Evolutionary conservation across 2,113 vertebrate genomes (phyloP), one percentile per base, ranked within the genome.

Genomic region (Struthidea cinerea): DNA sequence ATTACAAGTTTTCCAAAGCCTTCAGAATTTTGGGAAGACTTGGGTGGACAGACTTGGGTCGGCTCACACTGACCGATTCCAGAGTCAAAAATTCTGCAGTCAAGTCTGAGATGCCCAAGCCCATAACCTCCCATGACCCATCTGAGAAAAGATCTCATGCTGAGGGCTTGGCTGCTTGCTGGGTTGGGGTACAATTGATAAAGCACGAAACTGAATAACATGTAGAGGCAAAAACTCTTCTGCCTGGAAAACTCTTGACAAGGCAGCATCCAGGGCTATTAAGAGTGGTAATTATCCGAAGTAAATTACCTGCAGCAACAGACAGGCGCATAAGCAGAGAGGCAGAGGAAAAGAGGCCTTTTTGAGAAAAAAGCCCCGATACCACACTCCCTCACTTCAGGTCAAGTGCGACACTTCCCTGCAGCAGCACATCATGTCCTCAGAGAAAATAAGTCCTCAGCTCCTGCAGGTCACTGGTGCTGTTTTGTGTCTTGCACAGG

Each of bases 371-470:
- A 93, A 91, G 35, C 13, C 23, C 22, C 69, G n/a, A 12, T 90
- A 27, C 30, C 10, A 32, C 3, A 1, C 35, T 60, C 21, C 52
- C 57, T 95, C 77, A 74, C 68, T 96, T 86, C 47, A 68, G 88
- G 75, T 91, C 91, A 94, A 84, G 69, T 61, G 60, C 56, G 46
- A 71, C 47, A 71, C n/a, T 96, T 97, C 49, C 64, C 70, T 93
- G 17, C 44, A 94, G 61, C 49, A 89, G 49, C 78, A 93, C 86
- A 74, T 64, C 33, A 27, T 68, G 46, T 85, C 82, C 44, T 42
- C 64, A 37, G 67, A 92, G 63, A 90, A 84, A 87, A 93, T 18
- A 92, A 90, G 68, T 89, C 86, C 84, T 93, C 83, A 76, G 19
- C 37, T 92, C 71, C 84, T 92, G 88, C 63, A 87, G 80, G 85